Base-by-base conservation (phyloP, 2,797 vertebrate genomes). In the Podarcis lilfordi region DNA sequence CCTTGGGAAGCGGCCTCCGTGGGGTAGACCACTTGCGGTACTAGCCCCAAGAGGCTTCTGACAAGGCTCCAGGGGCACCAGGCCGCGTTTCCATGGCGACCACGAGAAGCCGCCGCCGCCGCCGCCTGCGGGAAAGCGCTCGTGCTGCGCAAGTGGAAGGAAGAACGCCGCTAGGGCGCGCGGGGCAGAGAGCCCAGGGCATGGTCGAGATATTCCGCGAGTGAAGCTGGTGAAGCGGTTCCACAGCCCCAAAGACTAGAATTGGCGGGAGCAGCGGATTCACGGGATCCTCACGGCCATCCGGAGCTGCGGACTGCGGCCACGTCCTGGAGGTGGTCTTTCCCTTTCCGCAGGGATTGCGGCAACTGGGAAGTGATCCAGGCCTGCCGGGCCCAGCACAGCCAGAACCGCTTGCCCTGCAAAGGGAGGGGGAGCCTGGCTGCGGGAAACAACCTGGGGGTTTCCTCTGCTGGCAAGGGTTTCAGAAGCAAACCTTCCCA, bases 311-410 rank as follows among this genome's bases (percentile, higher is more conserved):
- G 37, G 50, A 50, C 11, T 50, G 3, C 11, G 50, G 66, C 78
- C 88, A 79, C 66, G 23, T 88, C 43, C 84, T 90, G 35, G 89
- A 88, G 29, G 82, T 88, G 43, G 71, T 78, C 45, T 85, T 85
- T 88, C 29, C 82, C 89, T 4, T 1, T 90, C 5, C 82, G 78
- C 8, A 87, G 82, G 25, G 82, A 88, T 45, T 45, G 61, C 10
- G 82, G 78, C 78, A 40, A 32, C 43, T 88, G 82, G 82, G 89
- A 88, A n/a, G 82, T 85, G 32, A 76, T 88, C 29, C 76, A 78
- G 21, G 86, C 77, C 61, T 90, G 23, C 50, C 78, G 68, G 59
- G 84, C 27, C 4, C 81, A 87, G 2, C 80, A 84, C 75, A 87
- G 77, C 27, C 71, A 81, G 59, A 77, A 80, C 43, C 77, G 55